phyloP scores from a whole-genome alignment of 1,140 invertebrate species.

The Drosophila santomea region DNA sequence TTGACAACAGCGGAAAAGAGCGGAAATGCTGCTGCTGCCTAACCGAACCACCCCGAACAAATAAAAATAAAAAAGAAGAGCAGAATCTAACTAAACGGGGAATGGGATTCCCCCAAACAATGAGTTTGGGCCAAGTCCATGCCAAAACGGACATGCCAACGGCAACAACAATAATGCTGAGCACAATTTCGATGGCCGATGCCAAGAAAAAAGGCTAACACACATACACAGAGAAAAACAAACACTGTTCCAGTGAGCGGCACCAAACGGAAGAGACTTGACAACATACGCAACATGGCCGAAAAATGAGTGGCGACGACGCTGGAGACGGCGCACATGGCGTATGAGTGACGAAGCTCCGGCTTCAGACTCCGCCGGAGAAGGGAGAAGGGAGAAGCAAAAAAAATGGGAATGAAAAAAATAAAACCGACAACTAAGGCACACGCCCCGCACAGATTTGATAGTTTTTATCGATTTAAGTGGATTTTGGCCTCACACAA shows the following conservation, averaged over 20 bases:
- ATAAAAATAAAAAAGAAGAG: constrained; percentile 4
- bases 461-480: constrained; percentile 84
- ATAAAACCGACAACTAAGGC: constrained; percentile 32
- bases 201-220: constrained; percentile 61
- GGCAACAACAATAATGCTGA: constrained; percentile 63
- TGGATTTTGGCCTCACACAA: constrained; percentile 66
- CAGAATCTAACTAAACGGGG: constrained; percentile 20
- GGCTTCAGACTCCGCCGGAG: constrained; percentile 21
- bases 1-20: constrained; percentile 79
- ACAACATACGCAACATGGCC: constrained; percentile 81
- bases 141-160: constrained; percentile 80
- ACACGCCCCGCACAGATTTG: constrained; percentile 80
- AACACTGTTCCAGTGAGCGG: constrained; percentile 38
- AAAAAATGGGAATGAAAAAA: neutral
- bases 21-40: constrained; percentile 77
- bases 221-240: constrained; percentile 24
- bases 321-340: constrained; percentile 69
- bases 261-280: constrained; percentile 75
- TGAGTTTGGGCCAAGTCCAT: constrained; percentile 69
- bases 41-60: constrained; percentile 51
- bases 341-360: constrained; percentile 77
- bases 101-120: constrained; percentile 42
- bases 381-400: constrained; percentile 8
- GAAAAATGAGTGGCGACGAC: constrained; percentile 74
- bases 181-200: constrained; percentile 57